These are phyloP conservation scores for Geotrypetes seraphini DNA, from an alignment of 2,797 vertebrate species.

Conservation along the genomic window DNA sequence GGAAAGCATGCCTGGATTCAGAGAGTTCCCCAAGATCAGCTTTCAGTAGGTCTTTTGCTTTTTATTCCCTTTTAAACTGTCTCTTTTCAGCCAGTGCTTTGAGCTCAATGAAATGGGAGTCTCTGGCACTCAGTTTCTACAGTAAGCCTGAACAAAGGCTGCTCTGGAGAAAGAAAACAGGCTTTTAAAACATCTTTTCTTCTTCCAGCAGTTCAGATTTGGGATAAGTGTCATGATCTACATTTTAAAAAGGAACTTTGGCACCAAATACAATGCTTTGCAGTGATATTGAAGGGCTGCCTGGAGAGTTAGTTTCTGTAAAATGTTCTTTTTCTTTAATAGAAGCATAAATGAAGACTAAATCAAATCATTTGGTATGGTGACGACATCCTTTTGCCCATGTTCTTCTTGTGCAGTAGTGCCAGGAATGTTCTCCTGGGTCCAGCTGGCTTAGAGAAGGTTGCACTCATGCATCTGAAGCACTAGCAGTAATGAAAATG, in stretches of 20 bases:
- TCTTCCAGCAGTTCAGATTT: slow-evolving; percentile 52
- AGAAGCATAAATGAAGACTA: slow-evolving; percentile 55
- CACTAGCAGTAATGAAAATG: too few species aligned
- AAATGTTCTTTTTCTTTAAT: slow-evolving; percentile 49
- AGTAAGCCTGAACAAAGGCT: too few species aligned
- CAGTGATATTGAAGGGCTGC: slow-evolving; percentile 52
- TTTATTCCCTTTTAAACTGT: too few species aligned
- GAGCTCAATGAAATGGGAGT: slow-evolving; percentile 33
- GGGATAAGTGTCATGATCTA: slow-evolving; percentile 67
- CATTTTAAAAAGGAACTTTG: slow-evolving; percentile 59
- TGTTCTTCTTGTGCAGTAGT: too few species aligned
- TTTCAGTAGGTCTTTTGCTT: too few species aligned
- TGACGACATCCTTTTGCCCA: too few species aligned
- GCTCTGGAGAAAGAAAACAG: slow-evolving; percentile 46
- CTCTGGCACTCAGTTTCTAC: too few species aligned
- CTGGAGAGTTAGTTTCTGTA: slow-evolving; percentile 53
- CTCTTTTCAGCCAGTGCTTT: slow-evolving; percentile 30
- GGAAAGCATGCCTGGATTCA: too few species aligned
- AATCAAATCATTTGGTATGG: slow-evolving; percentile 47
- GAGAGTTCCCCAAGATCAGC: too few species aligned
- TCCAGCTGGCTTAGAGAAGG: too few species aligned
- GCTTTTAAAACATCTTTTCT: slow-evolving; percentile 50
- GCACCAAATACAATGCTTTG: slow-evolving; percentile 51
- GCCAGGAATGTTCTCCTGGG: too few species aligned
- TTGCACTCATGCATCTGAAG: too few species aligned